Evolutionary conservation across 2,888 invertebrate genomes (phyloP).

Genomic region (Archips xylosteana): DNA sequence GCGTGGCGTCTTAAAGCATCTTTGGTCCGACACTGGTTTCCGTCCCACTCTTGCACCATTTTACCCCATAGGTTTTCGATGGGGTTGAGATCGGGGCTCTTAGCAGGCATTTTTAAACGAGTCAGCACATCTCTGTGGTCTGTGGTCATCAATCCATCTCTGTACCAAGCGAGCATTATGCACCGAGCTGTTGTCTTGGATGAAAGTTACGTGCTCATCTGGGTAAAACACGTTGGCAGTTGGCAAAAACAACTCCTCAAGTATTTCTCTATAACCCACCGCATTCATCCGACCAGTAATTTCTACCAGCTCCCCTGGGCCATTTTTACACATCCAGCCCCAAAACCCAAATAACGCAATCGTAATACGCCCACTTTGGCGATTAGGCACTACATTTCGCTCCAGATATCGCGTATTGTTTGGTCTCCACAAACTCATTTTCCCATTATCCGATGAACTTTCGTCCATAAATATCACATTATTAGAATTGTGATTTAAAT

Average conservation of each 20-base stretch:
- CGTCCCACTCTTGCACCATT: slow-evolving; percentile 17
- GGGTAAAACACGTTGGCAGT: slow-evolving; percentile 23
- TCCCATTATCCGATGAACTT: too few species aligned
- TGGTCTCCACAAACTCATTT: too few species aligned
- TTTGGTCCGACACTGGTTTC: slow-evolving; percentile 3
- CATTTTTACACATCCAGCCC: slow-evolving; percentile 14
- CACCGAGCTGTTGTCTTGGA: slow-evolving; percentile 21
- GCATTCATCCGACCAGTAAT: slow-evolving; percentile 18
- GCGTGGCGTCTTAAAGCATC: slow-evolving; percentile 12
- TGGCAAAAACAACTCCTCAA: slow-evolving; percentile 14
- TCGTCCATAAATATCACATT: too few species aligned
- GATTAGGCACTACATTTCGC: too few species aligned
- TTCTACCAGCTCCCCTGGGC: slow-evolving; percentile 14
- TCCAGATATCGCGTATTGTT: too few species aligned
- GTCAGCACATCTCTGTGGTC: too few species aligned
- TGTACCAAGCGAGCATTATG: slow-evolving; percentile 19
- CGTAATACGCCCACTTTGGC: slow-evolving; percentile 16
- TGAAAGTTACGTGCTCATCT: slow-evolving; percentile 10
- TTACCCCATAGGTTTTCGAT: slow-evolving; percentile 18
- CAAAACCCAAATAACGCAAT: slow-evolving; percentile 5
- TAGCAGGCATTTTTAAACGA: slow-evolving; percentile 7
- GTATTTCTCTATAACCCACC: slow-evolving; percentile 7
- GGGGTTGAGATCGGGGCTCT: slow-evolving; percentile 18
- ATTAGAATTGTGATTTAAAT: too few species aligned
- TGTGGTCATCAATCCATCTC: slow-evolving; percentile 9